Base-by-base conservation (phyloP, 1,140 invertebrate genomes). In the Portunus trituberculatus region DNA sequence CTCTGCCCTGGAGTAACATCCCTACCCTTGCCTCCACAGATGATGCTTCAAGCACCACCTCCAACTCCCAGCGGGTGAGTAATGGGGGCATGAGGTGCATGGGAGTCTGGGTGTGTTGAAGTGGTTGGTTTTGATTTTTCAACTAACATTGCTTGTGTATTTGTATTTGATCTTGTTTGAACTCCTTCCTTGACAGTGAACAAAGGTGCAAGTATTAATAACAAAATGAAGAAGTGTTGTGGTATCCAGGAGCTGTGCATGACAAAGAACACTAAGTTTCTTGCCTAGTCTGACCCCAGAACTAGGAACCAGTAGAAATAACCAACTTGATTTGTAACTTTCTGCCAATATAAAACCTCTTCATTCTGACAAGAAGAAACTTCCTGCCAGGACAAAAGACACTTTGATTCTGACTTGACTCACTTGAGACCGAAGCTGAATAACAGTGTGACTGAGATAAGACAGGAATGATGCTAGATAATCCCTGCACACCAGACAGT, bases 21-120 rank as follows among this genome's bases (percentile, higher is more conserved):
- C 8, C 29, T 48, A 16, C 0, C 91, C n/a, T 67, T 76, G 25
- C 48, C 86, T 90, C 52, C 93, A 84, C 96, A 97, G 97, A 97
- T 97, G 97, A 97, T 96, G 96, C 97, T 32, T 97, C 97, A n/a
- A 97, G 97, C 95, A 97, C 97, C 59, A 96, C 97, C 67, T 97
- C 97, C 86, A 97, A 97, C 90, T 97, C 97, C 92, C 97, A 97
- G 95, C 97, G 97, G 96, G 97, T 97, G 97, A 97, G 97, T 97
- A 95, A 12, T 76, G 84, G n/a, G 31, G 83, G 28, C 29, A 28
- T 46, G 16, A 39, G n/a, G 16, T 91, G 76, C 87, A 83, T 91
- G 86, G 52, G 67, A 45, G 46, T 48, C 14, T 83, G 28, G 88
- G 31, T 32, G 45, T 82, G 92, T 59, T 93, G 95, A 83, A 84